Percentiles rank a stretch among this genome's conserved stretches.
These are phyloP conservation scores for Agonopterix arenella DNA, from an alignment of 2,888 invertebrate species.

Conservation along the genomic window DNA sequence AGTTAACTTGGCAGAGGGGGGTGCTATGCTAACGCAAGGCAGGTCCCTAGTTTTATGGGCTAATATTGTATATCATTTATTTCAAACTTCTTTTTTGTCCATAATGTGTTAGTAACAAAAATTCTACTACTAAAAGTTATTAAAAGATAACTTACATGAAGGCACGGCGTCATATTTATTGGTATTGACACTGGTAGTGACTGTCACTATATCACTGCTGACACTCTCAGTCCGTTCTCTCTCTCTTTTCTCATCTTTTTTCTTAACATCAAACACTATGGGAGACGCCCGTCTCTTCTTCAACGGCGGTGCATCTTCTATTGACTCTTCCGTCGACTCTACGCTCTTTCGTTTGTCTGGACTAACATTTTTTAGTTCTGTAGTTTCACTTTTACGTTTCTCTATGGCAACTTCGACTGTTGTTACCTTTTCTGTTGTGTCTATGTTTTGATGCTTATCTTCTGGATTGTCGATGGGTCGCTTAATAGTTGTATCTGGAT, in stretches of 20 bases:
- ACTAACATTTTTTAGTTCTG: conserved; percentile 8
- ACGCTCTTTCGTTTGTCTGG: conserved; percentile 1
- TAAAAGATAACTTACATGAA: conserved; percentile 63
- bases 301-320: conserved; percentile 21
- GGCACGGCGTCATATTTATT: conserved; percentile 79
- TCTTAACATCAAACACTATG: conserved; percentile 71
- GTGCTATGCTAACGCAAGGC: too few relatives aligned
- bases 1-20: too few relatives aligned
- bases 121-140: too few relatives aligned
- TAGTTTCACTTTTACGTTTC: conserved; percentile 18
- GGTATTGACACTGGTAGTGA: conserved; percentile 42
- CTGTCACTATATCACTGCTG: conserved; percentile 60
- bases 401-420: conserved; percentile 19
- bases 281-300: conserved; percentile 73
- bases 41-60: too few relatives aligned
- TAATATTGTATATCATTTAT: too few relatives aligned
- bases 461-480: neutral
- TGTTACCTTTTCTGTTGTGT: conserved; percentile 8
- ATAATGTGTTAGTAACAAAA: too few relatives aligned
- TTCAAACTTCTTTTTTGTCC: too few relatives aligned
- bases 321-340: conserved; percentile 2
- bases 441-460: neutral
- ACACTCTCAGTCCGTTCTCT: conserved; percentile 64
- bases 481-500: conserved; percentile 20
- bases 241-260: conserved; percentile 25